Percentiles rank a stretch among this genome's conserved stretches.
Evolutionary conservation across 2,888 invertebrate species (phyloP).

Genomic region (Muschampia plurimacula): DNA sequence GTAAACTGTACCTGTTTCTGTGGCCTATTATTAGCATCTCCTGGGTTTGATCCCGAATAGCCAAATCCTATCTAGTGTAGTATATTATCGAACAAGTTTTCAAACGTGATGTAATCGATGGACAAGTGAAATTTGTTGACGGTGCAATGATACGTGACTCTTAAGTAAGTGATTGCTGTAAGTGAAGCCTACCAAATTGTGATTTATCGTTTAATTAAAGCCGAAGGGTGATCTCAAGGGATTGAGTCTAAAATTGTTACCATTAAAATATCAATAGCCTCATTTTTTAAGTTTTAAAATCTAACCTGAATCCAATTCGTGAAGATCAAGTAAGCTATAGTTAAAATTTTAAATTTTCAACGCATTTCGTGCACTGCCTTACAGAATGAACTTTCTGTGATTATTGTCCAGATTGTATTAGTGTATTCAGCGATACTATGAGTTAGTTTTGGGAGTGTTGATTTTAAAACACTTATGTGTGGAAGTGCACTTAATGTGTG

Average conservation of each 20-base stretch:
- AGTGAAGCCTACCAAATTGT: slow-evolving; percentile 70
- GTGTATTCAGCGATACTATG: slow-evolving; percentile 30
- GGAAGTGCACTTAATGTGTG: slow-evolving; percentile 77
- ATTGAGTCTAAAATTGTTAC: slow-evolving; percentile 60
- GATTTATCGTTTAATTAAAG: slow-evolving; percentile 67
- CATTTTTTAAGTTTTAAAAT: slow-evolving; percentile 46
- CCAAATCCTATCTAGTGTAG: slow-evolving; percentile 64
- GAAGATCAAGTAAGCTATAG: not conserved
- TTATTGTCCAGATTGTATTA: slow-evolving; percentile 48
- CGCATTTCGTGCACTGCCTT: slow-evolving; percentile 71
- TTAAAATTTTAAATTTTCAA: slow-evolving; percentile 44
- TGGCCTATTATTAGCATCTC: slow-evolving; percentile 62
- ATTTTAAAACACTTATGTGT: slow-evolving; percentile 47
- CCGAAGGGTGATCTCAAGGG: slow-evolving; percentile 75
- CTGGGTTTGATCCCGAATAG: slow-evolving; percentile 60
- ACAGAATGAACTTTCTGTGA: slow-evolving; percentile 55
- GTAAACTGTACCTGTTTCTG: slow-evolving; percentile 58
- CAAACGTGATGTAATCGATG: slow-evolving; percentile 46
- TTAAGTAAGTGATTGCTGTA: slow-evolving; percentile 48
- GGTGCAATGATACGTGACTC: slow-evolving; percentile 26
- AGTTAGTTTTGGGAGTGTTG: slow-evolving; percentile 25
- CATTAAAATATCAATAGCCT: slow-evolving; percentile 42
- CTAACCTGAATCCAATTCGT: slow-evolving; percentile 3
- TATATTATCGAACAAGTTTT: slow-evolving; percentile 43
- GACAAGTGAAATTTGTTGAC: slow-evolving; percentile 39